These are phyloP conservation scores for Myotis findleyi DNA, from an alignment of 2,797 vertebrate genomes.

Conservation along the genomic window DNA sequence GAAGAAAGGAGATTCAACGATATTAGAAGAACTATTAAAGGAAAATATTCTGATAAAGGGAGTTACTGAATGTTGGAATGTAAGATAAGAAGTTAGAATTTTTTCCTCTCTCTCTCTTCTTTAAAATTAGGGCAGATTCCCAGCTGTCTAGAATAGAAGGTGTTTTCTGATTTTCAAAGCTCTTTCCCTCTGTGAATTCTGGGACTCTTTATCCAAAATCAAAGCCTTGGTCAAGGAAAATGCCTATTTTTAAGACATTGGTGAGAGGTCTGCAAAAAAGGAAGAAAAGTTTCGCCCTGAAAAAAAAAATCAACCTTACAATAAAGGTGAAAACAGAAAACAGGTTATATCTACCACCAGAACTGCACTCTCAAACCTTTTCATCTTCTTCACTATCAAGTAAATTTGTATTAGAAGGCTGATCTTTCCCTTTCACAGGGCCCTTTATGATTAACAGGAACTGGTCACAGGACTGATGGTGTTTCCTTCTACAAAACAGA, in stretches of 20 bases:
- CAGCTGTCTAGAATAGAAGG: conserved; percentile 46
- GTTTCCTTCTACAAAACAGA: background rate
- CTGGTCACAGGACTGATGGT: background rate
- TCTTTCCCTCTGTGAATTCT: conserved; percentile 22
- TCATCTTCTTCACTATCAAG: background rate
- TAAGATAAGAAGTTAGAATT: conserved; percentile 56
- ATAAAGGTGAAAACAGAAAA: background rate
- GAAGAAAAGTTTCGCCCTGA: background rate
- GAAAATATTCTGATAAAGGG: conserved; percentile 48
- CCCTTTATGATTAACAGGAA: background rate
- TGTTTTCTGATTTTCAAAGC: conserved; percentile 56
- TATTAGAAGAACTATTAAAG: conserved; percentile 39
- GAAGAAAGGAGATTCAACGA: conserved; percentile 49
- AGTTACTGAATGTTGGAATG: conserved; percentile 53
- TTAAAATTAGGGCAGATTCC: conserved; percentile 55
- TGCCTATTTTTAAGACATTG: background rate
- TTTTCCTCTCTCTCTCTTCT: conserved; percentile 36
- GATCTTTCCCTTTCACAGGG: background rate
- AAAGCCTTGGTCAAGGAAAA: background rate
- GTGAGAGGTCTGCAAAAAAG: background rate
- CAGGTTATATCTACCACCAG: background rate
- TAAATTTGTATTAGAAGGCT: background rate
- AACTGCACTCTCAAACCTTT: background rate
- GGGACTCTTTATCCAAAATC: background rate
- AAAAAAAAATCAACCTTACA: background rate